Evolutionary conservation across 2,888 invertebrate species (phyloP), one percentile per base, ranked within the genome.

Genomic region (Dusona sp.): DNA sequence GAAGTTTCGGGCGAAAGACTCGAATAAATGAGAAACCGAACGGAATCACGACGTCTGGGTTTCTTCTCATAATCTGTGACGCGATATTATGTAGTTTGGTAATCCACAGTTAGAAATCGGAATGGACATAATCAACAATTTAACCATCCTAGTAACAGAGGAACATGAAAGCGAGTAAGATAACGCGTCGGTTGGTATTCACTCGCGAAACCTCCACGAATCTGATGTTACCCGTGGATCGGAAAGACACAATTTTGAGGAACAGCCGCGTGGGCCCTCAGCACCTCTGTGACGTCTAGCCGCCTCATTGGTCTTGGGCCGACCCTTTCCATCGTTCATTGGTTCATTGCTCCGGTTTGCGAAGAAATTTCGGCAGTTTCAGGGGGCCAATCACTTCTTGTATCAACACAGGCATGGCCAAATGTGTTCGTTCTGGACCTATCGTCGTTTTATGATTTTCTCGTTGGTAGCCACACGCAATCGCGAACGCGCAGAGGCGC

Each of bases 81-180:
- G 81, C 77, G 65, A 73, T 91, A 65, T 90, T 91, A 90, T 85
- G 87, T 87, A 83, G 88, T 86, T 84, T 79, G 87, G 88, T 91
- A 92, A 92, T 90, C 90, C 89, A 86, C 88, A 91, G 92, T 93
- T 91, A 90, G 90, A 91, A 90, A 90, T 90, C 90, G 92, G 94
- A 93, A 94, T 93, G 94, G 94, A 94, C 94, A 94, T 94, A 94
- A 94, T 94, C 94, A 94, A 94, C 93, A 93, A 94, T 93, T 94
- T 92, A 93, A 93, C 93, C 92, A 93, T 92, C 90, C 90, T 84
- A n/a, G 79, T 78, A 92, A 22, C 86, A 91, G 93, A 92, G 74
- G 78, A 79, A 36, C 89, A 92, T 88, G 79, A 88, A 22, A 72
- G n/a, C 19, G 36, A 88, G 79, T 79, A 79, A 74, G 86, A n/a